Conservation (phyloP, 2,888 invertebrate genomes). For the Acrobasis repandana region DNA sequence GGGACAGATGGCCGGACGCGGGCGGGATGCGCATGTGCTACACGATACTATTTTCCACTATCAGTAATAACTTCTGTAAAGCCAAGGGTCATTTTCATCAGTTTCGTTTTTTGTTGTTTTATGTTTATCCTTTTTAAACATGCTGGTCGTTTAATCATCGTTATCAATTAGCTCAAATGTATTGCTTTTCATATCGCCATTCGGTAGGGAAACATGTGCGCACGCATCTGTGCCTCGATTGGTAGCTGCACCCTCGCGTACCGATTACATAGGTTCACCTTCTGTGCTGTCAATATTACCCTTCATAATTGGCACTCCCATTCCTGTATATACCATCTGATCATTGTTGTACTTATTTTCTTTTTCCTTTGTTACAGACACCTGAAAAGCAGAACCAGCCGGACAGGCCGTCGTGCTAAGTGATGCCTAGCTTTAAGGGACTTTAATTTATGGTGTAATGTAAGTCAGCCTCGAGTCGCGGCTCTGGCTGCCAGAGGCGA, state of each 20-base stretch:
- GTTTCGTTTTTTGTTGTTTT: constrained; percentile 19
- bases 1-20: constrained; percentile 80
- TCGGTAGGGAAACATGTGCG: constrained; percentile 55
- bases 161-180: constrained; percentile 36
- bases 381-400: constrained; percentile 85
- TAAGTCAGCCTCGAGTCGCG: constrained; percentile 48
- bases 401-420: constrained; percentile 82
- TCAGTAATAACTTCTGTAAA: constrained; percentile 57
- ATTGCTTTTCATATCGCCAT: constrained; percentile 34
- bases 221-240: constrained; percentile 71
- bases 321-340: constrained; percentile 24
- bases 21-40: constrained; percentile 68
- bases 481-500: constrained; percentile 39
- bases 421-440: constrained; percentile 60
- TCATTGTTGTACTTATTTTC: constrained; percentile 41
- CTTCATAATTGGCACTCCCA: constrained; percentile 37
- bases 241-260: constrained; percentile 50
- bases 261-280: constrained; percentile 50
- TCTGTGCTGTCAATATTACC: constrained; percentile 45
- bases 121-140: constrained; percentile 25
- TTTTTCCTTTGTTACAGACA: constrained; percentile 82
- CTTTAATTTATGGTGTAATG: constrained; percentile 72
- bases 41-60: constrained; percentile 70
- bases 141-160: constrained; percentile 35
- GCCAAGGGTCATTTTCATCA: constrained; percentile 38